Percentiles rank a stretch among this genome's conserved stretches.
These are phyloP conservation scores for Coptotermes formosanus DNA, from an alignment of 1,140 invertebrate genomes.

Conservation along the genomic window DNA sequence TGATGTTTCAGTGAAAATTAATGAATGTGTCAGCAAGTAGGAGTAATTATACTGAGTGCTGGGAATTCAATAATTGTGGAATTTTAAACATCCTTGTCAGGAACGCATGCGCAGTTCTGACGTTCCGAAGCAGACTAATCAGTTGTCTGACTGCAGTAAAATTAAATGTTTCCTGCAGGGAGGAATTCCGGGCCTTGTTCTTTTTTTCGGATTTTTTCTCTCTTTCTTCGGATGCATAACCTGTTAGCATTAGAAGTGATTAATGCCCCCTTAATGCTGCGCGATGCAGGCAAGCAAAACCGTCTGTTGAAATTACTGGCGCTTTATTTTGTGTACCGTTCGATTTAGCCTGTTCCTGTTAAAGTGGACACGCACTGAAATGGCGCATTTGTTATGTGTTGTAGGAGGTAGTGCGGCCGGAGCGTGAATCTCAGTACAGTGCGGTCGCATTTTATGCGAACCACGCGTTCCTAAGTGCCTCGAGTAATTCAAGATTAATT, in stretches of 20 bases:
- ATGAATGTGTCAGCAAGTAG: background rate
- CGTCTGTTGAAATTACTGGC: too few relatives aligned
- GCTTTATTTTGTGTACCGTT: too few relatives aligned
- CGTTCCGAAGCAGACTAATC: background rate
- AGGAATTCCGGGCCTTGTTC: background rate
- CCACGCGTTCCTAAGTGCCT: too few relatives aligned
- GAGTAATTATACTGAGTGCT: background rate
- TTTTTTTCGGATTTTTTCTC: background rate
- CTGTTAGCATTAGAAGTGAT: background rate
- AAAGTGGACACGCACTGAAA: too few relatives aligned
- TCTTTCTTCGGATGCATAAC: background rate
- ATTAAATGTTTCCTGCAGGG: conserved; percentile 10
- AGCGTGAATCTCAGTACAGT: too few relatives aligned
- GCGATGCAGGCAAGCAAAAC: too few relatives aligned
- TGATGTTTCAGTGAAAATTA: background rate
- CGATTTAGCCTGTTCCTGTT: too few relatives aligned
- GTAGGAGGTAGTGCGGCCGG: too few relatives aligned
- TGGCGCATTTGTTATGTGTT: too few relatives aligned
- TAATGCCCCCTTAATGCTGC: background rate
- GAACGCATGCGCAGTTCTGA: background rate
- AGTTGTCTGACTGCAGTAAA: background rate
- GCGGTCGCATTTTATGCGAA: too few relatives aligned
- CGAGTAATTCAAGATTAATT: too few relatives aligned
- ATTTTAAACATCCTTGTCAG: background rate
- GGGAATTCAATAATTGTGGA: background rate